These are phyloP conservation scores for Rousettus madagascariensis DNA, from an alignment of 2,797 vertebrate species.

Conservation along the genomic window DNA sequence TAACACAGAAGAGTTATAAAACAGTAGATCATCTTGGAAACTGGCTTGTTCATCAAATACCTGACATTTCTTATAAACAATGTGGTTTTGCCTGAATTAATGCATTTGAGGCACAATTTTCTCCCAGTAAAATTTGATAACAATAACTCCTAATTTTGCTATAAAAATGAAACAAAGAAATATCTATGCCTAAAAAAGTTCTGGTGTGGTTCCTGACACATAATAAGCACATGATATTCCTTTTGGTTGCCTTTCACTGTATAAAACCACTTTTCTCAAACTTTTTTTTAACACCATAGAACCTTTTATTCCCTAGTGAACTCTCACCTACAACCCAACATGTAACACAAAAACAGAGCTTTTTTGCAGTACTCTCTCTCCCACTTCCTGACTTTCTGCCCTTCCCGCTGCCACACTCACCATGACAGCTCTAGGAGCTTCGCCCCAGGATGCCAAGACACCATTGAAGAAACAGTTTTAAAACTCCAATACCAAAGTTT, in stretches of 20 bases:
- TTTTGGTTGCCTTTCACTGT: not conserved
- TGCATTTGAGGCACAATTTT: conserved; percentile 23
- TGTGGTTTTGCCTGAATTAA: not conserved
- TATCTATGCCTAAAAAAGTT: not conserved
- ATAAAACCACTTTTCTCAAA: not conserved
- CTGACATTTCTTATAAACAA: not conserved
- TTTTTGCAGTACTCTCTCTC: not conserved
- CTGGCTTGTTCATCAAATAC: conserved; percentile 7
- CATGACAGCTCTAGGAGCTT: not conserved
- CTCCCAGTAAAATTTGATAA: not conserved
- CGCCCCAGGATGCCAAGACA: not conserved
- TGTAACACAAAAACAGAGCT: not conserved
- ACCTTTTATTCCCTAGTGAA: not conserved
- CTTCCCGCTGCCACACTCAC: rapidly evolving
- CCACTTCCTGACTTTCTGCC: not conserved
- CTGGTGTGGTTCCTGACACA: not conserved
- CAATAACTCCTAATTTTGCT: not conserved
- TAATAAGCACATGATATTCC: not conserved
- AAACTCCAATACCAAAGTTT: not conserved
- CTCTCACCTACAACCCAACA: not conserved
- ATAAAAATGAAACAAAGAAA: not conserved
- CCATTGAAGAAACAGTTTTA: not conserved
- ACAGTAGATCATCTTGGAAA: not conserved
- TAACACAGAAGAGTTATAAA: not conserved
- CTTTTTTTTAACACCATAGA: not conserved